phyloP scores from a whole-genome alignment of 2,113 vertebrate species.

The Cyprinodon brontotheroides region DNA sequence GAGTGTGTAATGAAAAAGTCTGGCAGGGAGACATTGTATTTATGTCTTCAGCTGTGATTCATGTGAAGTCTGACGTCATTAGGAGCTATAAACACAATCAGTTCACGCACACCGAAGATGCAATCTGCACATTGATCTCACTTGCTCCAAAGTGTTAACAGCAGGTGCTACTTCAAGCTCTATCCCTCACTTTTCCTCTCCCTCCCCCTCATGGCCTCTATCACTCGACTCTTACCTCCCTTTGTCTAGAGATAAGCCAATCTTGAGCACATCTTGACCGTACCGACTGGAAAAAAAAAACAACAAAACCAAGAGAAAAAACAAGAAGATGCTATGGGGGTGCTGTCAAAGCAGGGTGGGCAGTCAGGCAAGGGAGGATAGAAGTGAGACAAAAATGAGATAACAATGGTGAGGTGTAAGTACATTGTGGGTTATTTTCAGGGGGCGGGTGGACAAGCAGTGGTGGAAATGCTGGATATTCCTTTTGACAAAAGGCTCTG shows the following conservation, averaged over 20 bases:
- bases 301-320: not conserved
- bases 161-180: slow-evolving; percentile 47
- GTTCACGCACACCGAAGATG: not conserved
- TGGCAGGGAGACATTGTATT: not conserved
- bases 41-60: slow-evolving; percentile 10
- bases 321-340: slow-evolving; percentile 14
- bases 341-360: slow-evolving; percentile 30
- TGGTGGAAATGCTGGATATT: slow-evolving; percentile 40
- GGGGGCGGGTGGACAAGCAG: slow-evolving; percentile 29
- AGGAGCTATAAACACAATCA: not conserved
- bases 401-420: slow-evolving; percentile 52
- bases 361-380: not conserved
- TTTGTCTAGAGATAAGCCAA: slow-evolving; percentile 55
- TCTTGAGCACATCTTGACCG: slow-evolving; percentile 68
- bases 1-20: slow-evolving; percentile 15
- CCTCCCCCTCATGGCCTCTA: not conserved
- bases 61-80: slow-evolving; percentile 18
- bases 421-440: slow-evolving; percentile 35
- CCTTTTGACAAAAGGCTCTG: slow-evolving; percentile 65
- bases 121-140: slow-evolving; percentile 55
- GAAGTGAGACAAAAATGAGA: slow-evolving; percentile 34
- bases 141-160: slow-evolving; percentile 51
- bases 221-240: slow-evolving; percentile 20
- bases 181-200: not conserved
- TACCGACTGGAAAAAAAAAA: slow-evolving; percentile 5